A percentile compares a stretch with the other conserved stretches of the same genome.
These are phyloP conservation scores for Zoanthus sansibaricus DNA, from an alignment of 92 coral and sea anemone species.

Conservation along the genomic window DNA sequence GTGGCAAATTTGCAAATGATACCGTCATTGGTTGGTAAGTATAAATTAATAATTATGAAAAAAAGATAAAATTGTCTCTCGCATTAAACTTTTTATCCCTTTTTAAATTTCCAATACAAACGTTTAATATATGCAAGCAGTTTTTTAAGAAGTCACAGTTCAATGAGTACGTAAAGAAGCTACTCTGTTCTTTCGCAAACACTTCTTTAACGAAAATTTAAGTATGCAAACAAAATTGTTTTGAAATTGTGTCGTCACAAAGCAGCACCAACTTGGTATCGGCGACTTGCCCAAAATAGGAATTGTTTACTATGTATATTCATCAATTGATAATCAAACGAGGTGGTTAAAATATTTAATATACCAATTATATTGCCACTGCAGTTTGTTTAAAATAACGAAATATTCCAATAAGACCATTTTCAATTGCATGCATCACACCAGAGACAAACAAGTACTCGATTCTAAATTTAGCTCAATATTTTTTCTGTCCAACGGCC, in stretches of 20 bases:
- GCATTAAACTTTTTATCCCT: too few relatives aligned
- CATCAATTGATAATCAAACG: conserved; percentile 19
- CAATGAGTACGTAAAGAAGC: background rate
- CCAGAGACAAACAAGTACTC: background rate
- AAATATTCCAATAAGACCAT: background rate
- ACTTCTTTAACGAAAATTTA: background rate
- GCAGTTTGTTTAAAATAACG: background rate
- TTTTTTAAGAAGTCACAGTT: too few relatives aligned
- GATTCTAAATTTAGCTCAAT: background rate
- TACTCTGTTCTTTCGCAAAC: conserved; percentile 19
- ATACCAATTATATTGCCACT: conserved; percentile 8
- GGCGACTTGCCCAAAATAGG: conserved; percentile 35
- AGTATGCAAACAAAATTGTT: background rate
- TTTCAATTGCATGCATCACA: background rate
- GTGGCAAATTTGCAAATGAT: too few relatives aligned
- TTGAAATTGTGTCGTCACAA: conserved; percentile 12
- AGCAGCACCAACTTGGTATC: background rate
- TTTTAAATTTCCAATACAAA: too few relatives aligned
- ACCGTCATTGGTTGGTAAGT: too few relatives aligned
- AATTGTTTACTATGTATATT: background rate
- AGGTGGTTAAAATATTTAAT: conserved; percentile 25
- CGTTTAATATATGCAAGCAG: too few relatives aligned
- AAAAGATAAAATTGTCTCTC: too few relatives aligned
- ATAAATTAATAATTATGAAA: too few relatives aligned
- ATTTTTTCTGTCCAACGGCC: too few relatives aligned